Evolutionary conservation across 2,888 invertebrate species (phyloP).

Genomic region (Plemyria rubiginata): DNA sequence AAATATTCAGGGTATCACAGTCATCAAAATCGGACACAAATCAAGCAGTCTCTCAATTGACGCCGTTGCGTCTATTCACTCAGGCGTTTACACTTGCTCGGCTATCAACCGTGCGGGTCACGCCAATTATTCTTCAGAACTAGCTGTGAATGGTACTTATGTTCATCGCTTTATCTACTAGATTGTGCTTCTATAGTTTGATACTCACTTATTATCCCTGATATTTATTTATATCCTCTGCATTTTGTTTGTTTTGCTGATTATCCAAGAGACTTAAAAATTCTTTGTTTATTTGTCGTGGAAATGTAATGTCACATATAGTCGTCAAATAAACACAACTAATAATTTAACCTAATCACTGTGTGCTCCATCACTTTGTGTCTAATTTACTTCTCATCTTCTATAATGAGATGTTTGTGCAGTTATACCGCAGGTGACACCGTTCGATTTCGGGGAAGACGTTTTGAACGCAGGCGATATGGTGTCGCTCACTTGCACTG

Average conservation of each 20-base stretch:
- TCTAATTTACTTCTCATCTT: slow-evolving; percentile 12
- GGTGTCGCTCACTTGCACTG: slow-evolving; percentile 88
- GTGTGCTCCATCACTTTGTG: slow-evolving; percentile 13
- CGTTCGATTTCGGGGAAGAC: slow-evolving; percentile 91
- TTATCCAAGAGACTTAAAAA: slow-evolving; percentile 4
- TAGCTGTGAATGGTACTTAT: slow-evolving; percentile 89
- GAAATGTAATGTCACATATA: slow-evolving; percentile 4
- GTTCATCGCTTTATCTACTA: slow-evolving; percentile 28
- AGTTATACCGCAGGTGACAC: slow-evolving; percentile 92
- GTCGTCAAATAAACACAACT: slow-evolving; percentile 15
- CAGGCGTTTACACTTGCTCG: slow-evolving; percentile 90
- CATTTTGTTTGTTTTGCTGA: slow-evolving; percentile 26
- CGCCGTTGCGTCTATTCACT: slow-evolving; percentile 89
- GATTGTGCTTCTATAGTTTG: slow-evolving; percentile 35
- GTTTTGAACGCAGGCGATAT: slow-evolving; percentile 89
- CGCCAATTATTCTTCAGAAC: slow-evolving; percentile 86
- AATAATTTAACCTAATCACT: slow-evolving; percentile 8
- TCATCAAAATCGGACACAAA: slow-evolving; percentile 86
- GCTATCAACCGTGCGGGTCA: slow-evolving; percentile 88
- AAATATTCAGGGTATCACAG: slow-evolving; percentile 82
- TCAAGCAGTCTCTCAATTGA: slow-evolving; percentile 90
- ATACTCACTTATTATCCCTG: slow-evolving; percentile 22
- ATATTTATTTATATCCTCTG: slow-evolving; percentile 17
- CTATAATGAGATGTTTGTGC: slow-evolving; percentile 39
- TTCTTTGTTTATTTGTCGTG: slow-evolving; percentile 8